These are phyloP conservation scores for Archivesica marissinica DNA, from an alignment of 1,140 invertebrate species.

Conservation along the genomic window DNA sequence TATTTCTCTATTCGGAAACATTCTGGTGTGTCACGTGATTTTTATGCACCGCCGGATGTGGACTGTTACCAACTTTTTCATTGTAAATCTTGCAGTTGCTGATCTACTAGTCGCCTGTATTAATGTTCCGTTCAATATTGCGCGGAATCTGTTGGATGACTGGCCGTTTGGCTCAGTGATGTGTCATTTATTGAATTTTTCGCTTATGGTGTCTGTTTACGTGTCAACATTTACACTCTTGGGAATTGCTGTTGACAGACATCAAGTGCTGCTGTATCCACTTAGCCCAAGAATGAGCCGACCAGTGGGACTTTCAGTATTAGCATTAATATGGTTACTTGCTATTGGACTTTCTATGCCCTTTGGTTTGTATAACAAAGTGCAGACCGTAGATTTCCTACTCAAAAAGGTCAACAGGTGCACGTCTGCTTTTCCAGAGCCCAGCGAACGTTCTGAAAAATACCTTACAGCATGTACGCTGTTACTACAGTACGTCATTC, in stretches of 20 bases:
- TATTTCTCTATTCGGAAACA: conserved; percentile 88
- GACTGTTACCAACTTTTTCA: conserved; percentile 98
- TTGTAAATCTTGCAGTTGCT: conserved; percentile 96
- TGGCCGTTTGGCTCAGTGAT: conserved; percentile 84
- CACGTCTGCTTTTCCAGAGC: conserved; percentile 77
- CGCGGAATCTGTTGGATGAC: conserved; percentile 72
- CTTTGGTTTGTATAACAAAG: conserved; percentile 83
- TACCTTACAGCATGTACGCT: conserved; percentile 83
- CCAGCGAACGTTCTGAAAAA: conserved; percentile 75
- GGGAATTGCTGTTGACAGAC: conserved; percentile 85
- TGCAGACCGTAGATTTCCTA: conserved; percentile 66
- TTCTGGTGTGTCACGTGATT: conserved; percentile 93
- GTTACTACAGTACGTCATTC: conserved; percentile 85
- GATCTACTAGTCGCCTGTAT: conserved; percentile 96
- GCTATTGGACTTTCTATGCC: conserved; percentile 84
- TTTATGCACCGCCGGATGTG: conserved; percentile 95
- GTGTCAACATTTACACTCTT: conserved; percentile 85
- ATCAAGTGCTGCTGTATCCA: conserved; percentile 84
- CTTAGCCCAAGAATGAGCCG: conserved; percentile 82
- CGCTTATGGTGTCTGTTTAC: conserved; percentile 85
- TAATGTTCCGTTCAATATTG: conserved; percentile 89
- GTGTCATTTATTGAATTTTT: conserved; percentile 84
- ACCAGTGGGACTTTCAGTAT: conserved; percentile 78
- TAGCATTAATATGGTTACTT: conserved; percentile 84
- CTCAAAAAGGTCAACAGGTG: conserved; percentile 75